phyloP scores from a whole-genome alignment of 2,888 invertebrate species.

The Aromia moschata region DNA sequence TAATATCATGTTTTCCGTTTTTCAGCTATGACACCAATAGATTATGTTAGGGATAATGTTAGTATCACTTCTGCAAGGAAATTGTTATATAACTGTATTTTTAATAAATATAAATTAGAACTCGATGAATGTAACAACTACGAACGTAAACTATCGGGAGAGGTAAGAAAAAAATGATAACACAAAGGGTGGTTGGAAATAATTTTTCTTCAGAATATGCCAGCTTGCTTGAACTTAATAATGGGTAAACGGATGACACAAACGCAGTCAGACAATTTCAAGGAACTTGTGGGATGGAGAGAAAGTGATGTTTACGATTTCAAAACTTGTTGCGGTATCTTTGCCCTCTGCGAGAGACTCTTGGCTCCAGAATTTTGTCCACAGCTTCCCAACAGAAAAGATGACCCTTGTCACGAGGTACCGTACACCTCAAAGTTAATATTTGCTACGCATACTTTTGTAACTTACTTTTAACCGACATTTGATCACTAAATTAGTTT shows the following conservation, averaged over 20 bases:
- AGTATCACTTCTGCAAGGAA: constrained; percentile 69
- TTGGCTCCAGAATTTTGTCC: constrained; percentile 65
- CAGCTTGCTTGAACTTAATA: constrained; percentile 69
- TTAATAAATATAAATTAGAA: constrained; percentile 60
- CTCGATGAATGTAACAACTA: constrained; percentile 51
- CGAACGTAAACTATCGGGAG: constrained; percentile 62
- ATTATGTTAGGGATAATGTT: constrained; percentile 76
- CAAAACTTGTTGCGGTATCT: constrained; percentile 81
- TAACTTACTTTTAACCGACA: too few species aligned
- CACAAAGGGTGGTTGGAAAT: too few species aligned
- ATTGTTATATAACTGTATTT: constrained; percentile 68
- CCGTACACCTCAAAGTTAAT: background rate
- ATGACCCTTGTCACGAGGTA: constrained; percentile 78
- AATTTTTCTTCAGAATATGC: constrained; percentile 63
- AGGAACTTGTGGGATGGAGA: constrained; percentile 66
- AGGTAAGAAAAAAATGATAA: constrained; percentile 61
- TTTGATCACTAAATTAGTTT: too few species aligned
- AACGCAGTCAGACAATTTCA: constrained; percentile 65
- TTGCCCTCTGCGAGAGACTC: constrained; percentile 79
- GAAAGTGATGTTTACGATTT: constrained; percentile 69
- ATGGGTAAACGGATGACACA: constrained; percentile 71
- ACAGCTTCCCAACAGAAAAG: constrained; percentile 66
- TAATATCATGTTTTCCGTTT: too few species aligned
- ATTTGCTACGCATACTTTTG: too few species aligned
- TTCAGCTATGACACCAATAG: constrained; percentile 74